phyloP scores from a whole-genome alignment of 2,797 vertebrate species.

The Tiaroga cobitis region DNA sequence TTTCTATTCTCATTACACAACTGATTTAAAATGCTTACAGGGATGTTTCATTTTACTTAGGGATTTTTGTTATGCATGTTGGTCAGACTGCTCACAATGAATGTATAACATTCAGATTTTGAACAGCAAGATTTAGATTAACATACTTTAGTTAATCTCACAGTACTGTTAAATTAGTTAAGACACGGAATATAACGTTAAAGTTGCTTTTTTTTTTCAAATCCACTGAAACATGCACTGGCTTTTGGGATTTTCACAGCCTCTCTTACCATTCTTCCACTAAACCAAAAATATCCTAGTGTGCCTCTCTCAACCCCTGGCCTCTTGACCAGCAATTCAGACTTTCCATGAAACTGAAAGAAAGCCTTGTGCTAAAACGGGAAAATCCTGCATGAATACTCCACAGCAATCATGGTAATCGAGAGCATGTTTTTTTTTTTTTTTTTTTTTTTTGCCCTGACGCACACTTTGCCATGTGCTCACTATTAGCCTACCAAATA shows the following conservation, averaged over 20 bases:
- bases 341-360: slow-evolving; percentile 47
- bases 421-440: background rate
- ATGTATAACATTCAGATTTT: background rate
- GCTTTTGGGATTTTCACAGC: slow-evolving; percentile 10
- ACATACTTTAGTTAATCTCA: background rate
- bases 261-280: background rate
- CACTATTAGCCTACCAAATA: slow-evolving; percentile 16
- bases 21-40: background rate
- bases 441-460: background rate
- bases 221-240: background rate
- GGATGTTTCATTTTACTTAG: background rate
- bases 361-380: slow-evolving; percentile 39
- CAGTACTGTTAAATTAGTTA: background rate
- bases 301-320: slow-evolving; percentile 20
- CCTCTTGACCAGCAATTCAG: slow-evolving; percentile 37
- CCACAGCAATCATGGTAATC: slow-evolving; percentile 28
- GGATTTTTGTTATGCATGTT: background rate
- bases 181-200: background rate
- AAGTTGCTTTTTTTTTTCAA: background rate
- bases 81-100: background rate
- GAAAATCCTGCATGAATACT: slow-evolving; percentile 44
- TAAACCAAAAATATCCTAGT: slow-evolving; percentile 37
- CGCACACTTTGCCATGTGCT: slow-evolving; percentile 37
- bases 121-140: background rate
- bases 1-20: background rate